Conservation (phyloP, 2,797 vertebrate species). For the Pelobates cultripes region DNA sequence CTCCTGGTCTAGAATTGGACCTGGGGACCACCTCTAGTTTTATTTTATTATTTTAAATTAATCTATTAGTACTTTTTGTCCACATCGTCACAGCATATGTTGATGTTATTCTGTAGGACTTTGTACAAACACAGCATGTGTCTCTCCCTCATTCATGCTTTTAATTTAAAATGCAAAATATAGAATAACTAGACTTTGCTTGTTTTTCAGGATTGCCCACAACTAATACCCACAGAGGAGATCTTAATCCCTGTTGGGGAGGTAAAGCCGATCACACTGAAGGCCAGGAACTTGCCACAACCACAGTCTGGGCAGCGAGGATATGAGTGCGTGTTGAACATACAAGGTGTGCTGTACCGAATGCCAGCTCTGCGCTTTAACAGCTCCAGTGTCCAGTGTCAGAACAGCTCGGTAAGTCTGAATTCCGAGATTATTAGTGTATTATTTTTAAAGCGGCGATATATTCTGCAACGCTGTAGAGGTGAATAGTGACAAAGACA, state of each 20-base stretch:
- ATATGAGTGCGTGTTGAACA: slow-evolving; percentile 93
- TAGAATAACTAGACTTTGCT: neutral
- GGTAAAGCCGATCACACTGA: slow-evolving; percentile 94
- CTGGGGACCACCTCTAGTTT: no score
- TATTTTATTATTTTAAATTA: no score
- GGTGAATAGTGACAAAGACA: neutral
- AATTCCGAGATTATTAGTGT: neutral
- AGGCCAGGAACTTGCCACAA: slow-evolving; percentile 93
- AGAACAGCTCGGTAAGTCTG: slow-evolving; percentile 93
- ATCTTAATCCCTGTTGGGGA: slow-evolving; percentile 95
- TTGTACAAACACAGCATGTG: neutral
- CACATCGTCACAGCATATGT: no score
- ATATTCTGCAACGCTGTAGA: neutral
- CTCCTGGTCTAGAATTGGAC: no score
- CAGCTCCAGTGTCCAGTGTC: slow-evolving; percentile 98
- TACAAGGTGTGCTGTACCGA: slow-evolving; percentile 87
- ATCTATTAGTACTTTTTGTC: no score
- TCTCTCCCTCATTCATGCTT: neutral
- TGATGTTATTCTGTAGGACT: no score
- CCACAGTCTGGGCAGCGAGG: slow-evolving; percentile 96
- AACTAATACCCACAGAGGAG: slow-evolving; percentile 92
- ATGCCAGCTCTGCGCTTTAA: slow-evolving; percentile 97
- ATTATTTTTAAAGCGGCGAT: neutral
- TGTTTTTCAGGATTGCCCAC: slow-evolving; percentile 87
- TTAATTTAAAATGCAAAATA: neutral